phyloP scores from a whole-genome alignment of 1,140 invertebrate species.

The Apis cerana region DNA sequence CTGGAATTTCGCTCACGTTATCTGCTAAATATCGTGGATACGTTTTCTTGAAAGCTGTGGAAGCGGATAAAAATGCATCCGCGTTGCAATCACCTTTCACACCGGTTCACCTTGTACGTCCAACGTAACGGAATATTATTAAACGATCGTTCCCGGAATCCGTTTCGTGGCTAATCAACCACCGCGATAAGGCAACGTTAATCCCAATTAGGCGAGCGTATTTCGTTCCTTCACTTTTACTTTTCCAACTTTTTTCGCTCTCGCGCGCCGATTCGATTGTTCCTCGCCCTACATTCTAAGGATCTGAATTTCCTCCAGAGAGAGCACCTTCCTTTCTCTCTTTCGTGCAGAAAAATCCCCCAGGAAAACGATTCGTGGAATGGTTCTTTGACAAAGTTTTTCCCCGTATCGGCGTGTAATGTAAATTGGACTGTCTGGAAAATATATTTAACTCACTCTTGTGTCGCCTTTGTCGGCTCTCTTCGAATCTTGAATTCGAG shows the following conservation, averaged over 20 bases:
- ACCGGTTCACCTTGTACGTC: constrained; percentile 67
- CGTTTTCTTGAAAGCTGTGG: constrained; percentile 54
- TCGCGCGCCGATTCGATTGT: not conserved
- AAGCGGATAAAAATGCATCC: constrained; percentile 64
- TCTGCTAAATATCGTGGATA: constrained; percentile 33
- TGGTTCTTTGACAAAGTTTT: no score
- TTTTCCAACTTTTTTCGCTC: constrained; percentile 33
- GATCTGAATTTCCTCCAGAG: no score
- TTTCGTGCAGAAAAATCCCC: no score
- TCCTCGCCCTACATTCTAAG: not conserved
- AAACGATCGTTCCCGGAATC: constrained; percentile 64
- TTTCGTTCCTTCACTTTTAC: constrained; percentile 53
- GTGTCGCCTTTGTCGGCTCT: no score
- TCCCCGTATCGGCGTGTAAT: no score
- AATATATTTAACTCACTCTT: no score
- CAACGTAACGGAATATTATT: constrained; percentile 66
- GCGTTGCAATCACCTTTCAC: constrained; percentile 69
- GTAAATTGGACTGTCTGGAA: no score
- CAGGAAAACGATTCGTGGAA: no score
- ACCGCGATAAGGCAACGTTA: constrained; percentile 53
- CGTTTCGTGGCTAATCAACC: constrained; percentile 13
- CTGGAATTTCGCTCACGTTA: constrained; percentile 54
- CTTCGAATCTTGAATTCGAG: no score
- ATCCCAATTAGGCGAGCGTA: constrained; percentile 45
- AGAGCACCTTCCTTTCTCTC: not conserved